These are phyloP conservation scores for Lycophotia porphyrea DNA, from an alignment of 2,888 invertebrate species.

Conservation along the genomic window DNA sequence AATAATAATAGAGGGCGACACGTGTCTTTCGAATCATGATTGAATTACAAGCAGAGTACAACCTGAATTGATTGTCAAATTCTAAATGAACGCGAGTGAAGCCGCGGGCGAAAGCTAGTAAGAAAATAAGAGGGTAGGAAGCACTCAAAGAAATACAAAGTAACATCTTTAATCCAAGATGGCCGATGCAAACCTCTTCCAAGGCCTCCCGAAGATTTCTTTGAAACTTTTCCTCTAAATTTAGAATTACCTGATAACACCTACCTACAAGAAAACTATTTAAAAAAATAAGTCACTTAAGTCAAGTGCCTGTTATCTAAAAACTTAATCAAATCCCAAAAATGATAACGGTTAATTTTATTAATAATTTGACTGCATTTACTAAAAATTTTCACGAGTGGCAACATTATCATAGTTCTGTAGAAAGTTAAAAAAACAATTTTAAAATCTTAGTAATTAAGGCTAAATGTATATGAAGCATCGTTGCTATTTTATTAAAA, in stretches of 20 bases:
- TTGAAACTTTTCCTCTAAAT: neutral
- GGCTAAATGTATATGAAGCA: neutral
- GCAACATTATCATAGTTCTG: neutral
- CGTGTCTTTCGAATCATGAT: too few species aligned
- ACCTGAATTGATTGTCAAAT: too few species aligned
- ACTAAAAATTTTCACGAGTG: neutral
- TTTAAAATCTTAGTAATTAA: neutral
- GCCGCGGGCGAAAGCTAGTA: too few species aligned
- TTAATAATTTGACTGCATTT: neutral
- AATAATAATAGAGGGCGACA: too few species aligned
- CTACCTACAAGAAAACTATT: neutral
- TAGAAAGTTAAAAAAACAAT: neutral
- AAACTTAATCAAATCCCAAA: too few species aligned
- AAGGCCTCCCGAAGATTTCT: neutral
- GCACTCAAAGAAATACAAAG: neutral
- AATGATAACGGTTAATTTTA: neutral
- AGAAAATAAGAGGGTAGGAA: neutral
- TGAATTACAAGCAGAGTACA: too few species aligned
- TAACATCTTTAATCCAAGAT: neutral
- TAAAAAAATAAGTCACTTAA: too few species aligned
- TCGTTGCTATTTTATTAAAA: neutral
- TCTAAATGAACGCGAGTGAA: too few species aligned
- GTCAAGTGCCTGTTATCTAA: too few species aligned
- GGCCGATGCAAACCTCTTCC: neutral
- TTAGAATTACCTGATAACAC: neutral